These are phyloP conservation scores for Pseudomyrmex cubaensis DNA, from an alignment of 1,140 invertebrate species.

Conservation along the genomic window DNA sequence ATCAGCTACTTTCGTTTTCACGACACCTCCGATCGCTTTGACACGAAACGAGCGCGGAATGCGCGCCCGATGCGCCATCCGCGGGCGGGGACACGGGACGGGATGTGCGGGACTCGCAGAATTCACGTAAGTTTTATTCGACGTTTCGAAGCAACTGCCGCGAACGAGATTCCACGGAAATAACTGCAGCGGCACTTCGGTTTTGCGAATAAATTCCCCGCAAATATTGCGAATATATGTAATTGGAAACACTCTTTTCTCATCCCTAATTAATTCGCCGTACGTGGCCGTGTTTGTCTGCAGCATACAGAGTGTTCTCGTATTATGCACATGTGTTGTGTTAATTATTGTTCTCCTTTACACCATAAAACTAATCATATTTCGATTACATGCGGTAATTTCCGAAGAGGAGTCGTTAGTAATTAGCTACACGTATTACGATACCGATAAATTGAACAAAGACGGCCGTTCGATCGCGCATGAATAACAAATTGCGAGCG, in stretches of 20 bases:
- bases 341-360: not conserved
- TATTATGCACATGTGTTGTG: not conserved
- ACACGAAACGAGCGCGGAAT: conserved; percentile 70
- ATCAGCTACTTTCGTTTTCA: conserved; percentile 81
- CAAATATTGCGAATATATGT: not conserved
- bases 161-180: conserved; percentile 25
- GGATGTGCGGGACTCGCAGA: conserved; percentile 27
- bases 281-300: not conserved
- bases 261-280: conserved; percentile 6
- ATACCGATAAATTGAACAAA: not conserved
- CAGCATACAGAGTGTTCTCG: too few relatives aligned
- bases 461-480: not conserved
- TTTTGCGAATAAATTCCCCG: conserved; percentile 3
- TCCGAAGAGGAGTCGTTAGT: not conserved
- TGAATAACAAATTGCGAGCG: conserved; percentile 46
- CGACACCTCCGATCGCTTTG: conserved; percentile 71
- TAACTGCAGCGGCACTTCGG: not conserved
- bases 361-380: conserved; percentile 2
- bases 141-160: conserved; percentile 1
- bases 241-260: not conserved
- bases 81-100: not conserved
- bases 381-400: not conserved
- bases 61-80: conserved; percentile 56
- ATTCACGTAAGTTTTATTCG: conserved; percentile 44
- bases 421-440: conserved; percentile 19